phyloP scores from a whole-genome alignment of 2,113 vertebrate species.

The Xiphophorus couchianus region DNA sequence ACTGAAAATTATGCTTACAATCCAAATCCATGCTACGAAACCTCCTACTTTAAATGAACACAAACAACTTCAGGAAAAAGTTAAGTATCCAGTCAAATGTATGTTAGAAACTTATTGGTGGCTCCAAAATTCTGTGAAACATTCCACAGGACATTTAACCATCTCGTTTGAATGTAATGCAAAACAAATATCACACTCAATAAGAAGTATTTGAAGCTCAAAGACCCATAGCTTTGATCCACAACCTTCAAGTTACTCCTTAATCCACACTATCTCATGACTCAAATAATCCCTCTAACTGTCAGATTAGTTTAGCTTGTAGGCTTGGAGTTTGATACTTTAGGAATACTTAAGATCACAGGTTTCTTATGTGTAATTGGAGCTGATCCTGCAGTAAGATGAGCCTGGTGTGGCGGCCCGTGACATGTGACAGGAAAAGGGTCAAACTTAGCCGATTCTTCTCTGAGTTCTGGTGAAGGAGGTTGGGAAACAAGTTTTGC shows the following conservation, averaged over 20 bases:
- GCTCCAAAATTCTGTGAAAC: background rate
- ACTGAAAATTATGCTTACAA: background rate
- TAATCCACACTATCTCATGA: slow-evolving; percentile 72
- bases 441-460: slow-evolving; percentile 40
- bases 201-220: slow-evolving; percentile 20
- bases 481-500: slow-evolving; percentile 33
- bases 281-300: slow-evolving; percentile 68
- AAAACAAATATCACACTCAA: slow-evolving; percentile 14
- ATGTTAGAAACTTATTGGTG: background rate
- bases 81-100: background rate
- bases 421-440: slow-evolving; percentile 61
- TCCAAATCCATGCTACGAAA: background rate
- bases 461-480: slow-evolving; percentile 26
- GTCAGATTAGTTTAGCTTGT: slow-evolving; percentile 50
- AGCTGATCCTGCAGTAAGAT: slow-evolving; percentile 16
- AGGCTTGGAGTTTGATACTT: slow-evolving; percentile 36
- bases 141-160: background rate
- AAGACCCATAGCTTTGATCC: slow-evolving; percentile 41
- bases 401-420: slow-evolving; percentile 47
- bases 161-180: too few relatives aligned
- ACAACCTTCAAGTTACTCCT: slow-evolving; percentile 11
- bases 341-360: slow-evolving; percentile 45
- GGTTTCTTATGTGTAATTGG: slow-evolving; percentile 35
- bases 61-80: background rate
- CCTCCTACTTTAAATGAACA: background rate